Conservation (phyloP, 2,888 invertebrate species). For the Eupeodes luniger region DNA sequence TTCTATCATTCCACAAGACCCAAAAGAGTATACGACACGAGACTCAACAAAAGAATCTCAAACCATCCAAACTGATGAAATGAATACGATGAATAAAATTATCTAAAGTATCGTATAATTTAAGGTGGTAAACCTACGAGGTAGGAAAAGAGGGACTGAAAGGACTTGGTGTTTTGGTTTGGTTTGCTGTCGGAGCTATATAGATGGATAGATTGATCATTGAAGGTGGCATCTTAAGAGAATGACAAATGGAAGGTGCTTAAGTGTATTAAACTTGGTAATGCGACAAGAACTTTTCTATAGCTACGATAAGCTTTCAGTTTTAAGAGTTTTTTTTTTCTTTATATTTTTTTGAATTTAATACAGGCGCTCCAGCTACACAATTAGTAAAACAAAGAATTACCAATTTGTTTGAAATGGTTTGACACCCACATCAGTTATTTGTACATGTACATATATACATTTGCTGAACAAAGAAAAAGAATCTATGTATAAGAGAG, state of each 20-base stretch:
- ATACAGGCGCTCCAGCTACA: background rate
- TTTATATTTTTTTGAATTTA: background rate
- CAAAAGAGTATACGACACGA: background rate
- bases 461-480: too few species aligned
- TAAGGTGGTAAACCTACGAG: conserved; percentile 2
- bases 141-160: too few species aligned
- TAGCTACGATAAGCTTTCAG: background rate
- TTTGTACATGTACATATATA: too few species aligned
- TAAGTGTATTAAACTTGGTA: conserved; percentile 23
- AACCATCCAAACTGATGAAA: conserved; percentile 4
- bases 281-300: background rate
- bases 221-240: conserved; percentile 1
- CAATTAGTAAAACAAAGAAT: background rate
- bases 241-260: conserved; percentile 28
- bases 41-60: conserved; percentile 13
- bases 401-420: too few species aligned
- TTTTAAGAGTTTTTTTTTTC: background rate
- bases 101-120: conserved; percentile 23
- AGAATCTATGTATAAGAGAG: too few species aligned
- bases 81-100: conserved; percentile 35
- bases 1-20: background rate
- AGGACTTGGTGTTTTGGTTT: background rate
- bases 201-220: conserved; percentile 7
- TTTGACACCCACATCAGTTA: too few species aligned
- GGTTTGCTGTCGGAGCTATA: background rate